Evolutionary conservation across 2,888 invertebrate species (phyloP), one percentile per base, ranked within the genome.

Genomic region (Listrodromus nycthemerus): DNA sequence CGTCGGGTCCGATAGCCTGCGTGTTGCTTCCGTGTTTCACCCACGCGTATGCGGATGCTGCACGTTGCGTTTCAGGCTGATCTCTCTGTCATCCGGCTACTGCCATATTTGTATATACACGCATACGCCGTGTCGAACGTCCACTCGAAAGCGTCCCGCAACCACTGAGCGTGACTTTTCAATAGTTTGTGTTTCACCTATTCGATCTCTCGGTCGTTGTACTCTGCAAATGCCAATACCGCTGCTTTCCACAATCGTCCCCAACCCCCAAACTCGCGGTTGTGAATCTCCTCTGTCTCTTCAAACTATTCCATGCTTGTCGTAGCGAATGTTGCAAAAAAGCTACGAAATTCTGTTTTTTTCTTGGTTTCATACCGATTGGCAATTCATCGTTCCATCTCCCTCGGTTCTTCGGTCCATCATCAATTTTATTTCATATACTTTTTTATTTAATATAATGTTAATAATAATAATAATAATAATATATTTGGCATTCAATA

Each of bases 141-240:
- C 78, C 75, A 78, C 81, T 85, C 79, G 79, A 81, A 66, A 83
- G 58, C 16, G 41, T 45, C 16, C 81, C 83, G 85, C 83, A 81
- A 86, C 83, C 83, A 65, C 52, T 52, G 79, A 85, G 86, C 83
- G 83, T 85, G 83, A 85, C 82, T 86, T 85, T 86, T 85, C 70
- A 86, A 86, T 83, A 80, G 86, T 86, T 86, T 16, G 41, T 4
- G 82, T 83, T 85, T 85, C 73, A 79, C 73, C 76, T 52, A 52
- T 71, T 73, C 71, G 67, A 67, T 61, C 41, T 45, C 71, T 55
- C 61, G n/a, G n/a, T 8, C 52, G n/a, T 48, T 41, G 50, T 48
- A 7, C 33, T 4, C 33, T 24, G 41, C 79, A 5, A n/a, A 66
- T 66, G 66, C 52, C 65, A 76, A 76, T 66, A 41, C 67, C 37